Percentiles rank a stretch among this genome's conserved stretches.
These are phyloP conservation scores for Spea bombifrons DNA, from an alignment of 2,113 vertebrate genomes.

Conservation along the genomic window DNA sequence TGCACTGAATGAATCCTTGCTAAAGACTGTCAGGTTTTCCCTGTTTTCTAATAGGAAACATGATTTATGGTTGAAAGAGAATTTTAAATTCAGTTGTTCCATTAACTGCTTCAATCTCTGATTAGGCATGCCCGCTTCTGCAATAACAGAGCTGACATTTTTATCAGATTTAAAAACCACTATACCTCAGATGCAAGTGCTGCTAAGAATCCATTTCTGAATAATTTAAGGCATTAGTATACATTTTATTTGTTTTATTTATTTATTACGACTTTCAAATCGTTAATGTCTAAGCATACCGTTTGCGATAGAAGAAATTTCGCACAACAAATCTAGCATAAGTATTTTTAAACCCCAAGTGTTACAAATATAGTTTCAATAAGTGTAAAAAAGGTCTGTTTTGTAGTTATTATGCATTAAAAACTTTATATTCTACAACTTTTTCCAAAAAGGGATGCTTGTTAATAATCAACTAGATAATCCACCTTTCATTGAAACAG, in stretches of 20 bases:
- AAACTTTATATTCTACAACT: no score
- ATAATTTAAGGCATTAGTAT: constrained; percentile 28
- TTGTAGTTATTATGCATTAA: no score
- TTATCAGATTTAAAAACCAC: constrained; percentile 14
- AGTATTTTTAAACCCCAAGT: no score
- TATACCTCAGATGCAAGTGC: neutral
- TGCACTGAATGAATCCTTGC: constrained; percentile 36
- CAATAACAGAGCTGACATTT: constrained; percentile 34
- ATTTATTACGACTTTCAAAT: neutral
- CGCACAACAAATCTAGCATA: no score
- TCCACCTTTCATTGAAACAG: no score
- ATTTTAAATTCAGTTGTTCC: constrained; percentile 37
- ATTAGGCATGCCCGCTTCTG: constrained; percentile 38
- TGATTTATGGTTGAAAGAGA: constrained; percentile 39
- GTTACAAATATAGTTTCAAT: no score
- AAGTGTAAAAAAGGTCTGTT: no score
- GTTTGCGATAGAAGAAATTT: no score
- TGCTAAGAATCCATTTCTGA: constrained; percentile 4
- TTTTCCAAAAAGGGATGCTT: no score
- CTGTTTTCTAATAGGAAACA: constrained; percentile 37
- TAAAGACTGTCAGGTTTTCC: constrained; percentile 31
- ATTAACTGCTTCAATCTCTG: constrained; percentile 41
- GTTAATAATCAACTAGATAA: no score
- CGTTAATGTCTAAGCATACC: no score
- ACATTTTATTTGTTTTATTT: constrained; percentile 1